Conservation (phyloP, 2,797 vertebrate species). For the Hyperoplus lanceolatus region DNA sequence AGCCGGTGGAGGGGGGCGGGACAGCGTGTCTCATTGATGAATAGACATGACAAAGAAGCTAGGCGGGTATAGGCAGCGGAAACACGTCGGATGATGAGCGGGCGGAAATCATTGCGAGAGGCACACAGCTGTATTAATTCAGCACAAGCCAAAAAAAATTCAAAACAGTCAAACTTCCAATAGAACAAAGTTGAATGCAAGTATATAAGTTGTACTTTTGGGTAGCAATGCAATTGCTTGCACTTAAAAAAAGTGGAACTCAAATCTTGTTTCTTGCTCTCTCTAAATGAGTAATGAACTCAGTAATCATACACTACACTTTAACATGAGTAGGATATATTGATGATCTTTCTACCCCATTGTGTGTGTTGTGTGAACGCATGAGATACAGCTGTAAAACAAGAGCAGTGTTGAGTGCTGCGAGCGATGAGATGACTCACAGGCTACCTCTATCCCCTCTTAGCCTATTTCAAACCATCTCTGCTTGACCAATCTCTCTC, state of each 20-base stretch:
- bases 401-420: background rate
- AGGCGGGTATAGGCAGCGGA: constrained; percentile 20
- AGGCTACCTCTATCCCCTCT: constrained; percentile 5
- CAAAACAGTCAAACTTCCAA: constrained; percentile 29
- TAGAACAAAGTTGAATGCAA: background rate
- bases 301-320: background rate
- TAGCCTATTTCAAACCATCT: constrained; percentile 22
- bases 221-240: no score
- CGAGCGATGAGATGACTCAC: constrained; percentile 1
- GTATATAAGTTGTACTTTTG: no score
- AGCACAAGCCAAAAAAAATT: constrained; percentile 25
- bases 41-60: constrained; percentile 53
- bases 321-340: background rate
- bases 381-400: background rate
- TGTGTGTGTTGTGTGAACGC: background rate
- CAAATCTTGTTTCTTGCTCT: background rate
- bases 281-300: background rate
- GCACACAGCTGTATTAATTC: constrained; percentile 73
- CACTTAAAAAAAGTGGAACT: background rate
- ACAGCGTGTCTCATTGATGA: constrained; percentile 43
- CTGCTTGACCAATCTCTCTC: constrained; percentile 56
- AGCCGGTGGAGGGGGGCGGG: constrained; percentile 55
- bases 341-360: background rate
- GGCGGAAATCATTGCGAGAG: constrained; percentile 36
- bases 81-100: constrained; percentile 37